These are phyloP conservation scores for Prosopocoilus inquinatus DNA, from an alignment of 2,888 invertebrate species.

Conservation along the genomic window DNA sequence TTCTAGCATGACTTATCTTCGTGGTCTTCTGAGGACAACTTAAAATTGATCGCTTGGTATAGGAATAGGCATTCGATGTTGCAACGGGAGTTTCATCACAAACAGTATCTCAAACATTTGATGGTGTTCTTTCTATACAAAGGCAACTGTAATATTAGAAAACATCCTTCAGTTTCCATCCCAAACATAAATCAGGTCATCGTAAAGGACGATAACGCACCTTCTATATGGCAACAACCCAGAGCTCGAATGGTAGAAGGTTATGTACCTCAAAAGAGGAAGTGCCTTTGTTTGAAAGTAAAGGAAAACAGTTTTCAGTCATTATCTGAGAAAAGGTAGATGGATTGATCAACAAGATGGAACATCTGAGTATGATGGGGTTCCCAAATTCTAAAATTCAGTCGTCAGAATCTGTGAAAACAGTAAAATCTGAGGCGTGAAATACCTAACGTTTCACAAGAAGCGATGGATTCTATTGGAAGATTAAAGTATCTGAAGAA, in stretches of 20 bases:
- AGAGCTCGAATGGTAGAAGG: slow-evolving; percentile 94
- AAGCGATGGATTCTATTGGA: slow-evolving; percentile 64
- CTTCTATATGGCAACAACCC: no score
- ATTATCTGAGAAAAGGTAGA: slow-evolving; percentile 53
- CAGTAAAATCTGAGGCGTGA: slow-evolving; percentile 14
- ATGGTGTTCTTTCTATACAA: no score
- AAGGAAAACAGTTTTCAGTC: slow-evolving; percentile 80
- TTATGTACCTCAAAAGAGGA: slow-evolving; percentile 98
- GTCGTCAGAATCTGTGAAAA: slow-evolving; percentile 22
- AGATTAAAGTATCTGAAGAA: slow-evolving; percentile 84
- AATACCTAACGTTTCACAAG: neutral
- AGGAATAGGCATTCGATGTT: no score
- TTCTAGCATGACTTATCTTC: no score
- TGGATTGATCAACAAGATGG: slow-evolving; percentile 54
- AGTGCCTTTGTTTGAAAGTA: slow-evolving; percentile 93
- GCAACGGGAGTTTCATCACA: no score
- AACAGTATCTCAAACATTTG: no score
- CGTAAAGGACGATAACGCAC: no score
- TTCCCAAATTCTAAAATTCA: slow-evolving; percentile 33
- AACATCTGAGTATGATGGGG: slow-evolving; percentile 46
- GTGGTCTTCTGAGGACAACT: no score
- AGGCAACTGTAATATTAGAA: no score
- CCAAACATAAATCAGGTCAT: no score
- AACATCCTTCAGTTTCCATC: no score
- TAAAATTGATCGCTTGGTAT: no score